Evolutionary conservation across 2,888 invertebrate genomes (phyloP).

Genomic region (Pollenia griseotomentosa): DNA sequence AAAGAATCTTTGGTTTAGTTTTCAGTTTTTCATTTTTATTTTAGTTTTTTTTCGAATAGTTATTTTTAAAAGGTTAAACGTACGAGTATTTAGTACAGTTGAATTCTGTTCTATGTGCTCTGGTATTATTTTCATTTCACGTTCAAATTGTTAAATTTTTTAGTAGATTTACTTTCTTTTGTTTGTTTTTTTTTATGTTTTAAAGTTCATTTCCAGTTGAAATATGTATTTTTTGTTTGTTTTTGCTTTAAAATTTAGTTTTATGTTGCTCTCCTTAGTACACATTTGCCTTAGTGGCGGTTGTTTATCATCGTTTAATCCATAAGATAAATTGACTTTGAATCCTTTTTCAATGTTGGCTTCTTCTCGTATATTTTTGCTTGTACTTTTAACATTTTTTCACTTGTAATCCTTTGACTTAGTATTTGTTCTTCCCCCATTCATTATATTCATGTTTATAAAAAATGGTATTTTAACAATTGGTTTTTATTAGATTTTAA

Average conservation of each 20-base stretch:
- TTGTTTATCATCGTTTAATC: slow-evolving; percentile 74
- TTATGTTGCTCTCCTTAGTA: background rate
- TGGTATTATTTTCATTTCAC: slow-evolving; percentile 33
- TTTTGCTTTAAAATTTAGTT: slow-evolving; percentile 26
- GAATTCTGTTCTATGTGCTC: background rate
- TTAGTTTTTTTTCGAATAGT: slow-evolving; percentile 24
- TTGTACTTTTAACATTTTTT: slow-evolving; percentile 52
- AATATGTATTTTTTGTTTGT: slow-evolving; percentile 19
- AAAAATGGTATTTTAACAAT: slow-evolving; percentile 43
- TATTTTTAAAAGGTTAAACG: slow-evolving; percentile 55
- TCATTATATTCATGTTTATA: slow-evolving; percentile 49
- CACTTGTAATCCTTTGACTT: slow-evolving; percentile 68
- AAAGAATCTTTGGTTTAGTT: slow-evolving; percentile 30
- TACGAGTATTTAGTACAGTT: slow-evolving; percentile 41
- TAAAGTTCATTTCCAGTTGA: slow-evolving; percentile 22
- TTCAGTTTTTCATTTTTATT: background rate
- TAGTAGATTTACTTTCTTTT: slow-evolving; percentile 30
- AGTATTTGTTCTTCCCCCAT: slow-evolving; percentile 12
- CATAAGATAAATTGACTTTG: slow-evolving; percentile 75
- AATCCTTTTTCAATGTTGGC: slow-evolving; percentile 73
- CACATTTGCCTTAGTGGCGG: slow-evolving; percentile 43
- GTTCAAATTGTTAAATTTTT: slow-evolving; percentile 53
- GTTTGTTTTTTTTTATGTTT: slow-evolving; percentile 6
- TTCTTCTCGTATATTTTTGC: slow-evolving; percentile 32
- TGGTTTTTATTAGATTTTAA: slow-evolving; percentile 48